phyloP scores from a whole-genome alignment of 2,113 vertebrate species.

The Phylloscopus trochilus region DNA sequence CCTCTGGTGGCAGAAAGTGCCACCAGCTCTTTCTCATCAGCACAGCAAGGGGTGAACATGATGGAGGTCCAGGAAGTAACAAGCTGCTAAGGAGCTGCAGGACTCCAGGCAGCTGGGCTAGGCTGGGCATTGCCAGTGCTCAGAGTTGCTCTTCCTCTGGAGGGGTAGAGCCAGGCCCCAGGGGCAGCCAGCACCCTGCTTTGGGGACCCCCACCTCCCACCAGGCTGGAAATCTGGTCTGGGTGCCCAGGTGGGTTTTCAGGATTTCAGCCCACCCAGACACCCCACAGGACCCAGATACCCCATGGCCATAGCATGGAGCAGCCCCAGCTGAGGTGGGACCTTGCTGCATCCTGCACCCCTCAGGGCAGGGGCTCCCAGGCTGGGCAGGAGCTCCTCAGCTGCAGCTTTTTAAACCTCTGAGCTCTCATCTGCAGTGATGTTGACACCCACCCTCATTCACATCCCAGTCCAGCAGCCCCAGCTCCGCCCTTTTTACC shows the following conservation, averaged over 20 bases:
- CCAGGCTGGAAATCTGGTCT: background rate
- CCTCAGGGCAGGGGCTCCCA: accelerated
- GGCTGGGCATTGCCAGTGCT: accelerated
- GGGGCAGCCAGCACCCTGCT: background rate
- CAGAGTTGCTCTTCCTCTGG: accelerated
- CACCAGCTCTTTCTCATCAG: background rate
- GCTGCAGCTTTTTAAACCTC: background rate
- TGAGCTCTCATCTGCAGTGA: background rate
- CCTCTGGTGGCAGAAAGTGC: background rate
- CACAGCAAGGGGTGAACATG: background rate
- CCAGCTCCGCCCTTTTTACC: background rate
- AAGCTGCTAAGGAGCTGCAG: background rate
- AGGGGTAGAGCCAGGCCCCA: background rate
- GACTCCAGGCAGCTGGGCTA: background rate
- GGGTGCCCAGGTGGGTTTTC: background rate
- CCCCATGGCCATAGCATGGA: accelerated
- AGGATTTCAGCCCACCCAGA: background rate
- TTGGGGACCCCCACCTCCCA: background rate
- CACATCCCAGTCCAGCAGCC: background rate
- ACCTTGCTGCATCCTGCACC: accelerated
- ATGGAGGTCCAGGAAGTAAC: accelerated
- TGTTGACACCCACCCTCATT: too few species aligned
- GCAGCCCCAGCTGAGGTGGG: background rate
- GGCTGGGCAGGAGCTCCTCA: background rate
- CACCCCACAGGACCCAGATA: background rate